Percentiles rank a stretch among this genome's conserved stretches.
Conservation (phyloP, 2,888 invertebrate genomes). For the Xanthorhoe spadicearia region DNA sequence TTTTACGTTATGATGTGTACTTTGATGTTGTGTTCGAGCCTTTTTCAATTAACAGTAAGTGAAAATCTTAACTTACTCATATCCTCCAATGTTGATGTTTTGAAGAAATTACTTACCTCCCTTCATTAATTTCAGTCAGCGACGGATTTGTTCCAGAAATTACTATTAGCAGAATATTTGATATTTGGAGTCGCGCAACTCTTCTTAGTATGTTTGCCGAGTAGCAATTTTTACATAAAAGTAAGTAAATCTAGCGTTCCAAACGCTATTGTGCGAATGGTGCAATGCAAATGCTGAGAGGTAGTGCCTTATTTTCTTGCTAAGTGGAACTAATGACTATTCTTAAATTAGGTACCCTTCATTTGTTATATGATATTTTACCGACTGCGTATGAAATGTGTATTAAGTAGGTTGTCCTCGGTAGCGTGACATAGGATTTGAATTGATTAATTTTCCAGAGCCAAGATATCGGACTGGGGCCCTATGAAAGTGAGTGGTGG, state of each 20-base stretch:
- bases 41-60: slow-evolving; percentile 72
- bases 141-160: slow-evolving; percentile 62
- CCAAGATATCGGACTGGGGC: slow-evolving; percentile 59
- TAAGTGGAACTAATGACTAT: too few relatives aligned
- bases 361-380: too few relatives aligned
- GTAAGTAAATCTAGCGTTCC: slow-evolving; percentile 45
- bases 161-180: slow-evolving; percentile 73
- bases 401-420: not conserved
- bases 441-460: slow-evolving; percentile 50
- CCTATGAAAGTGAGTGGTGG: slow-evolving; percentile 75
- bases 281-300: too few relatives aligned
- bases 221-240: slow-evolving; percentile 69
- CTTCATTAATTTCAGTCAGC: slow-evolving; percentile 55
- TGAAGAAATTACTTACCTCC: not conserved
- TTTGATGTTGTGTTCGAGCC: slow-evolving; percentile 72
- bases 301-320: too few relatives aligned
- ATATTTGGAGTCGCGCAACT: slow-evolving; percentile 72
- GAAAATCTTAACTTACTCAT: not conserved
- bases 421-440: too few relatives aligned
- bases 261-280: too few relatives aligned
- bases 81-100: not conserved
- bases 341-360: too few relatives aligned
- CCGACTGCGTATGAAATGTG: not conserved
- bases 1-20: slow-evolving; percentile 73
- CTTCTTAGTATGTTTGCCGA: slow-evolving; percentile 76